Base-by-base conservation (phyloP, 2,797 vertebrate genomes). In the Dipus sagitta region DNA sequence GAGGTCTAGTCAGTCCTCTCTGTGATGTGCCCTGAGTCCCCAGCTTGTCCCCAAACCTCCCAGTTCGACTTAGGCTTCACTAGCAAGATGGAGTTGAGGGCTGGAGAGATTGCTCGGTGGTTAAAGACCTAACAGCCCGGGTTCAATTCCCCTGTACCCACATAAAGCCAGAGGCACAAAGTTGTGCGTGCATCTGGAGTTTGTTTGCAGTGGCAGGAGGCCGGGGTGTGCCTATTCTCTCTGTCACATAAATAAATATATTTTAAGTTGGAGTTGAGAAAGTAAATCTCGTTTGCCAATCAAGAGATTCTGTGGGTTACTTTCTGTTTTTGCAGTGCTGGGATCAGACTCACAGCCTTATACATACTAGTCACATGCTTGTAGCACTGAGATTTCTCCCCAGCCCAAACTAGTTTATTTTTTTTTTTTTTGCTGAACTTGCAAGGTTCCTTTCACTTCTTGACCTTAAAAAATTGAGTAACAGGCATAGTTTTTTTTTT, bases 41-140 rank as follows among this genome's bases (percentile, higher is more conserved):
- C 68, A 60, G 0, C 42, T 62, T 0, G 4, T 4, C 24, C 9
- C 38, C 68, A 58, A 26, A 3, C 1, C 1, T 21, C 38, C n/a
- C 0, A 28, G 1, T 68, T 82, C 34, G 24, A 82, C 92, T 70
- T 94, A 10, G 70, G 70, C 90, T 92, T 90, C 54, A 75, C 18
- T 47, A 72, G 28, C 9, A 74, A 80, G 60, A 70, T 47, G 8
- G 70, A 68, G 4, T 32, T 21, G 62, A 64, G 62, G 21, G 6
- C 23, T 64, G 62, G 54, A 58, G 54, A 58, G 54, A 58, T 54
- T 10, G 54, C 13, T 58, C 14, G 15, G 54, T 58, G 54, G 54
- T 58, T 58, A 58, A 58, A 58, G 54, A 13, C 54, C 54, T 58
- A 58, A 58, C 14, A 58, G 54, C 54, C 54, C 17, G 54, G 54